Conservation (phyloP, 2,888 invertebrate genomes). For the Alloplasta piceator region DNA sequence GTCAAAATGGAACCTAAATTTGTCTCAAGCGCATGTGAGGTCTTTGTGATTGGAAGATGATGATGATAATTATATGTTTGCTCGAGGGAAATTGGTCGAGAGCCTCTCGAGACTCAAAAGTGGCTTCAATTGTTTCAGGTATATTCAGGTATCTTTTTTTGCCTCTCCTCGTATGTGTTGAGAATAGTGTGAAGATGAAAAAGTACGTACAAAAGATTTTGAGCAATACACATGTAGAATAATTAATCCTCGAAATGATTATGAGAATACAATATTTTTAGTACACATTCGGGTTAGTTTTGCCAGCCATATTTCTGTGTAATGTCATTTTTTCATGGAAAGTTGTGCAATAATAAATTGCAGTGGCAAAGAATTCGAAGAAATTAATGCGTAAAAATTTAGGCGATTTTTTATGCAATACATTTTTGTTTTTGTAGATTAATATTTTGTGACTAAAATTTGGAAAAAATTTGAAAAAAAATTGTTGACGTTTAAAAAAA, state of each 20-base stretch:
- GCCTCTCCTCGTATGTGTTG: not conserved
- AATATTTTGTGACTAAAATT: too few species aligned
- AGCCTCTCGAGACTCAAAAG: conserved; percentile 31
- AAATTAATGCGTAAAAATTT: too few species aligned
- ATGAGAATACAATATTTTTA: not conserved
- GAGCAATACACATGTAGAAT: not conserved
- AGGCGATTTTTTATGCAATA: too few species aligned
- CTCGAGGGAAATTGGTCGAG: conserved; percentile 22
- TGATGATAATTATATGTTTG: conserved; percentile 37
- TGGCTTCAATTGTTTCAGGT: conserved; percentile 59
- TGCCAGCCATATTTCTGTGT: too few species aligned
- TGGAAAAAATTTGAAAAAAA: too few species aligned
- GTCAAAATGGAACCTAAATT: not conserved
- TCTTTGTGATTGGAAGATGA: not conserved
- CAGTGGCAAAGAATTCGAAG: too few species aligned
- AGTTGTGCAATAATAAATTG: too few species aligned
- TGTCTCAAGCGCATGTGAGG: not conserved
- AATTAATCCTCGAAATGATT: not conserved
- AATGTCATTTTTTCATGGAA: too few species aligned
- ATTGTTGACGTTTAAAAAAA: too few species aligned
- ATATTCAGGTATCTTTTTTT: conserved; percentile 19
- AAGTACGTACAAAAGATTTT: not conserved
- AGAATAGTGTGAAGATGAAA: not conserved
- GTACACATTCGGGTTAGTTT: too few species aligned
- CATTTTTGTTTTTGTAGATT: too few species aligned